Conservation (phyloP, 2,797 vertebrate genomes). For the Schizopygopsis malacanthus region DNA sequence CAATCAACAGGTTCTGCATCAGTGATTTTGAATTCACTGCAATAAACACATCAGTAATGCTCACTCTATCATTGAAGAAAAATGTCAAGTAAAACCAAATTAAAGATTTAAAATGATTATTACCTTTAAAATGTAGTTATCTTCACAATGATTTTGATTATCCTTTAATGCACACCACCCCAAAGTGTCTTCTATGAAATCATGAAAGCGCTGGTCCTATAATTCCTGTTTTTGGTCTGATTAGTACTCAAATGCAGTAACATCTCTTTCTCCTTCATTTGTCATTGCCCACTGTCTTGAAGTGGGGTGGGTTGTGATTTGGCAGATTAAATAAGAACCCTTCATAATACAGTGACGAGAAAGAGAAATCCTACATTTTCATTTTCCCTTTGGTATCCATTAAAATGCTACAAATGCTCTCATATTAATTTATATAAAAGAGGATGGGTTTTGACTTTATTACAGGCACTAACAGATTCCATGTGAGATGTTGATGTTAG, state of each 20-base stretch:
- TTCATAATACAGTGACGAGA: not conserved
- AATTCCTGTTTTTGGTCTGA: not conserved
- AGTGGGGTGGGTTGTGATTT: constrained; percentile 14
- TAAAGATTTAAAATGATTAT: not conserved
- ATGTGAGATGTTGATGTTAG: not conserved
- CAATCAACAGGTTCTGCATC: constrained; percentile 20
- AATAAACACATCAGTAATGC: not conserved
- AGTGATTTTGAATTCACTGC: not conserved
- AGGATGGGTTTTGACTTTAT: not conserved
- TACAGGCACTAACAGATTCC: not conserved
- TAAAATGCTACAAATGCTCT: not conserved
- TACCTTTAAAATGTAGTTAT: not conserved
- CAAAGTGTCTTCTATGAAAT: not conserved
- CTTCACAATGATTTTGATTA: not conserved
- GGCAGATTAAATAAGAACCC: not conserved
- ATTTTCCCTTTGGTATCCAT: not conserved
- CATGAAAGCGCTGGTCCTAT: not conserved
- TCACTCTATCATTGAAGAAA: not conserved
- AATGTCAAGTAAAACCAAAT: not conserved
- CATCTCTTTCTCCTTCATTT: not conserved
- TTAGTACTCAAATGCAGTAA: constrained; percentile 10
- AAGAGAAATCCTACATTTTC: not conserved
- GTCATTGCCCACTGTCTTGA: not conserved
- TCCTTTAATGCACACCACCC: not conserved
- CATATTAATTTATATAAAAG: not conserved